Evolutionary conservation across 2,797 vertebrate species (phyloP).

Genomic region (Rhinatrema bivittatum): DNA sequence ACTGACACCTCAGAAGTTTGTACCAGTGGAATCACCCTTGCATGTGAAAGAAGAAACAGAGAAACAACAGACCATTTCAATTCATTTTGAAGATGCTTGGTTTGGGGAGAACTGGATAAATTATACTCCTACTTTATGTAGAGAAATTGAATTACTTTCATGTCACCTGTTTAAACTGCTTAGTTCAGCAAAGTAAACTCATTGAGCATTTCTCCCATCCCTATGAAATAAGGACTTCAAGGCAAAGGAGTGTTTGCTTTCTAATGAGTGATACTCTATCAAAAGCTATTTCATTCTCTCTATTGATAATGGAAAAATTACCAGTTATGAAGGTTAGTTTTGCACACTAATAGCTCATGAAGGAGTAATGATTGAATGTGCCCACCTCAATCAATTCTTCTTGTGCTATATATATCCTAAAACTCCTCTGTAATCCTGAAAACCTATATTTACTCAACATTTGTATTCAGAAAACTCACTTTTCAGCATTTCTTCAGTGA

Average conservation of each 20-base stretch:
- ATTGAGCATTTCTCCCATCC: neutral
- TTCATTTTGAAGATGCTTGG: conserved; percentile 5
- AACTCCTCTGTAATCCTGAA: no score
- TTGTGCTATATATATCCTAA: no score
- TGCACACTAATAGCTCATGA: no score
- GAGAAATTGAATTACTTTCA: neutral
- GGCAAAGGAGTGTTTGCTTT: conserved; percentile 3
- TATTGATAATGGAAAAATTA: neutral
- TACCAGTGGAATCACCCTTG: no score
- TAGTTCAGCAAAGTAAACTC: neutral
- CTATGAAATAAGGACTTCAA: neutral
- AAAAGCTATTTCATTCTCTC: neutral
- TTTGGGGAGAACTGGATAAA: neutral
- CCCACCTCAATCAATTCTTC: no score
- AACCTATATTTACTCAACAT: no score
- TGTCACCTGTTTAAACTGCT: neutral
- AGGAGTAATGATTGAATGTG: no score
- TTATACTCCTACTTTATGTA: neutral
- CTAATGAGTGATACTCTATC: conserved; percentile 1
- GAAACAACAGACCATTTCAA: neutral
- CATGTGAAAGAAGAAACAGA: neutral
- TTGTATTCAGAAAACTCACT: no score
- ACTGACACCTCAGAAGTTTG: neutral
- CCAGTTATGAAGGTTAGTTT: no score
- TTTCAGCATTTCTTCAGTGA: no score